Percentiles rank a stretch among this genome's conserved stretches.
Conservation (phyloP, 2,888 invertebrate genomes). For the Rhingia campestris region DNA sequence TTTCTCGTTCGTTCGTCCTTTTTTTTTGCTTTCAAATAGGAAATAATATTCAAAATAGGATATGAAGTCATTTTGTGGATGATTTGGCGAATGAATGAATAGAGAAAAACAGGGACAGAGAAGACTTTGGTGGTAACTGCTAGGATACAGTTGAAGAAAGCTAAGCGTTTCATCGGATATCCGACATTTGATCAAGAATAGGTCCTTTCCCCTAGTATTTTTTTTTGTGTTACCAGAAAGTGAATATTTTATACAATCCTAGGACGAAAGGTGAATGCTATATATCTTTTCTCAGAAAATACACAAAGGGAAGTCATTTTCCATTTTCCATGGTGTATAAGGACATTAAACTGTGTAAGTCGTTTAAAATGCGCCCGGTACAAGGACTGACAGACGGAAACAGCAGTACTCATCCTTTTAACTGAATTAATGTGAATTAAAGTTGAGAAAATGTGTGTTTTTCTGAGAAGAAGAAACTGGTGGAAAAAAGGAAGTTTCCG, state of each 20-base stretch:
- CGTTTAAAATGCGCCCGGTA: conserved; percentile 5
- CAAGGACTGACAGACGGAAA: conserved; percentile 34
- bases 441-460: conserved; percentile 57
- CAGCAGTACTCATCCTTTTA: conserved; percentile 70
- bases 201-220: conserved; percentile 19
- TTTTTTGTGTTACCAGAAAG: conserved; percentile 17
- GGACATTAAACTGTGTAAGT: conserved; percentile 67
- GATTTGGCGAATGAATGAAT: conserved; percentile 56
- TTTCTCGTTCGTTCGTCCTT: conserved; percentile 5
- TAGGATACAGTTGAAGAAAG: conserved; percentile 62
- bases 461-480: conserved; percentile 22
- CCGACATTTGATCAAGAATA: conserved; percentile 67
- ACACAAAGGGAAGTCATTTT: conserved; percentile 65
- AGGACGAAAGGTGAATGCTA: conserved; percentile 62
- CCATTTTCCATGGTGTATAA: conserved; percentile 43
- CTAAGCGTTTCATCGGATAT: conserved; percentile 71
- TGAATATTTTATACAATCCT: conserved; percentile 42
- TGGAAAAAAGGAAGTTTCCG: conserved; percentile 7
- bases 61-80: conserved; percentile 73
- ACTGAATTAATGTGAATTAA: conserved; percentile 70
- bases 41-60: conserved; percentile 74
- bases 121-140: conserved; percentile 20
- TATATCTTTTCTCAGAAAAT: conserved; percentile 18
- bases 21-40: conserved; percentile 35
- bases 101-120: conserved; percentile 3